These are phyloP conservation scores for Laothoe populi DNA, from an alignment of 2,888 invertebrate genomes.

Conservation along the genomic window DNA sequence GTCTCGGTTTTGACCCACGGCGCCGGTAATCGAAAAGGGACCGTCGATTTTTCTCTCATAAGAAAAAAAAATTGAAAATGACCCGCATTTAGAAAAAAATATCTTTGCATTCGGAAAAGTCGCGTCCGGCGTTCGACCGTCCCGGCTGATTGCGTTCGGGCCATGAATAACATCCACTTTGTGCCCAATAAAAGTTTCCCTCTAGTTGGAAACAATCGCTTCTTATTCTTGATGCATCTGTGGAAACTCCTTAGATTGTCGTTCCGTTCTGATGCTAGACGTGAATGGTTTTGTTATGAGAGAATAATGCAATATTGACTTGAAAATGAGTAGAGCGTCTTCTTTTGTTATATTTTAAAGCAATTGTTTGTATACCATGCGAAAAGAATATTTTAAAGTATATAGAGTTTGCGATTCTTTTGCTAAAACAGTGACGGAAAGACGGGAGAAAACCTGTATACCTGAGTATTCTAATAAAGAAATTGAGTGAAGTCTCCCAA, in stretches of 20 bases:
- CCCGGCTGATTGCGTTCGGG: constrained; percentile 73
- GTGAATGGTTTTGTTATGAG: not conserved
- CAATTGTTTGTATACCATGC: not conserved
- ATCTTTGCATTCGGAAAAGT: constrained; percentile 80
- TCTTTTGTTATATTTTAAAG: not conserved
- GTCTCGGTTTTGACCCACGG: constrained; percentile 66
- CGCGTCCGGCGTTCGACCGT: constrained; percentile 68
- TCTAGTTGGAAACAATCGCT: constrained; percentile 82
- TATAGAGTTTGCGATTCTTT: no score
- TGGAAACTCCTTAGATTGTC: constrained; percentile 72
- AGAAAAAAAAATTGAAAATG: constrained; percentile 79
- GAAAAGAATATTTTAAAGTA: no score
- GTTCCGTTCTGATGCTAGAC: constrained; percentile 66
- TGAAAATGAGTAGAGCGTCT: not conserved
- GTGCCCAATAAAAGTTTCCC: constrained; percentile 81
- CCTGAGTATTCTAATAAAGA: no score
- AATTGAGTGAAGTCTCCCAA: no score
- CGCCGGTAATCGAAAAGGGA: constrained; percentile 77
- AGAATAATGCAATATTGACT: not conserved
- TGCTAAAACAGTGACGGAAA: no score
- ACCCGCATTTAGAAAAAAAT: constrained; percentile 77
- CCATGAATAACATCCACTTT: constrained; percentile 82
- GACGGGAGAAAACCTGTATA: no score
- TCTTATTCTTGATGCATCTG: constrained; percentile 71
- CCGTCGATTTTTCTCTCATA: constrained; percentile 69